Percentiles rank a stretch among this genome's conserved stretches.
phyloP scores from a whole-genome alignment of 2,888 invertebrate genomes.

The Apodemia zela region DNA sequence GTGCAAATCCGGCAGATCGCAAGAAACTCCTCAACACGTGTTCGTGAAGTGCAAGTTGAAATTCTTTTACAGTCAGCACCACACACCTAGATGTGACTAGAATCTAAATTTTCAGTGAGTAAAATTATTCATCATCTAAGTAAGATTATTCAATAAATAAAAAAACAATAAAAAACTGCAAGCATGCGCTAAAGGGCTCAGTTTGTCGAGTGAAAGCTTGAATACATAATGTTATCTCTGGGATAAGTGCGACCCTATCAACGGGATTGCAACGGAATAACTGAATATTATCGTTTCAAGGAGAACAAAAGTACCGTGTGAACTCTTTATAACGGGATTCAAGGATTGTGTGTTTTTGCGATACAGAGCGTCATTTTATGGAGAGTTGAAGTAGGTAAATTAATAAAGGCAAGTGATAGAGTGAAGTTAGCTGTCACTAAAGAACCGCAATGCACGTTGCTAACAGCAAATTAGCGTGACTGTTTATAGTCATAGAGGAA shows the following conservation, averaged over 20 bases:
- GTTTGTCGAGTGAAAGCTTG: constrained; percentile 14
- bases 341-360: neutral
- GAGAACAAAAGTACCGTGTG: neutral
- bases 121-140: neutral
- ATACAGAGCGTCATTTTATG: neutral
- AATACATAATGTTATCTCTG: constrained; percentile 10
- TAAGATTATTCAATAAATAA: neutral
- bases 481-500: too few species aligned
- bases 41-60: too few species aligned
- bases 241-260: constrained; percentile 12
- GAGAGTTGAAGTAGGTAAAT: too few species aligned
- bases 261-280: neutral
- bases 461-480: too few species aligned
- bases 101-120: neutral
- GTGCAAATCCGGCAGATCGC: too few species aligned
- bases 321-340: neutral
- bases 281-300: neutral
- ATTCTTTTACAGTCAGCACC: too few species aligned
- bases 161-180: neutral
- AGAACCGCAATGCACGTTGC: too few species aligned
- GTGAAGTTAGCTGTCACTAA: too few species aligned
- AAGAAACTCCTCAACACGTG: too few species aligned
- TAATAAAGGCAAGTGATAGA: too few species aligned
- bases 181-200: neutral
- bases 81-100: too few species aligned